phyloP scores from a whole-genome alignment of 2,113 vertebrate species.

The Ameiurus melas region DNA sequence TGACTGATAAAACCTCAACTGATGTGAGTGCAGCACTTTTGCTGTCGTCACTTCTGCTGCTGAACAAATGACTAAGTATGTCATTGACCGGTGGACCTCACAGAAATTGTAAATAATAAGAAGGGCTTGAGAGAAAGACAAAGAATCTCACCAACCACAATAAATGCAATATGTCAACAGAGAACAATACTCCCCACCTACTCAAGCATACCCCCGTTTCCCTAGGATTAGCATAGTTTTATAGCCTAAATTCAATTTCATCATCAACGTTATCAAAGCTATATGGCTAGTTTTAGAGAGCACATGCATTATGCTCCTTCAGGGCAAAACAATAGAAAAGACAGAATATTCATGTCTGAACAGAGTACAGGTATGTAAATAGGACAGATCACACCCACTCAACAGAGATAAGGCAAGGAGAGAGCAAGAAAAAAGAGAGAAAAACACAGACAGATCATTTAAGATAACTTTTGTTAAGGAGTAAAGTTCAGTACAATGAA shows the following conservation, averaged over 20 bases:
- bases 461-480: neutral
- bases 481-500: neutral
- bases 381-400: slow-evolving; percentile 25
- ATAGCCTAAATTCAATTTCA: neutral
- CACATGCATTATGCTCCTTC: neutral
- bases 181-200: neutral
- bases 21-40: neutral
- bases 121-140: neutral
- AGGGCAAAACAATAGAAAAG: neutral
- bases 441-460: neutral
- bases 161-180: neutral
- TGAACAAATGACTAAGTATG: neutral
- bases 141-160: neutral
- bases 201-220: neutral
- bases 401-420: neutral
- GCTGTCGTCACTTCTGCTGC: neutral
- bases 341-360: slow-evolving; percentile 56
- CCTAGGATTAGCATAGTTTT: neutral
- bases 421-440: neutral
- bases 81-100: neutral
- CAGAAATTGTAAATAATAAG: neutral
- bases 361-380: slow-evolving; percentile 70
- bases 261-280: neutral
- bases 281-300: neutral
- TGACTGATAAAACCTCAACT: neutral